Base-by-base conservation (phyloP, 2,113 vertebrate species). In the Rhadina sibilatrix region DNA sequence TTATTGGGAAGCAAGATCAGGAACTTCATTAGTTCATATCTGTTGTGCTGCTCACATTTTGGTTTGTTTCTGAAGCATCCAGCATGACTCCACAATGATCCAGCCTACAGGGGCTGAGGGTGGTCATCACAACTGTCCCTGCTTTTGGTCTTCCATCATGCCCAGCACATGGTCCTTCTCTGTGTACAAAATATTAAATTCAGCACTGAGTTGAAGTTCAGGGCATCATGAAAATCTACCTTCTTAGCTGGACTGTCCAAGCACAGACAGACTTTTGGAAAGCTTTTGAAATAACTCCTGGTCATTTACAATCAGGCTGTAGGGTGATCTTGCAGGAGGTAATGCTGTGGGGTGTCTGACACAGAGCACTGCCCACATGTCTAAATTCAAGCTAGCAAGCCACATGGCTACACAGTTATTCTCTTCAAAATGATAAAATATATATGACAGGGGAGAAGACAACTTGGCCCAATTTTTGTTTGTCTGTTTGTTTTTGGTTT, bases 291-390 rank as follows among this genome's bases (percentile, higher is more conserved):
- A 14, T n/a, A 57, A 22, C 2, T 8, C 4, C 10, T 9, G 4
- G 9, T 6, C n/a, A 21, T 28, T 49, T 61, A 65, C 54, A 52
- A 21, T 35, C 16, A 69, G 63, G 12, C 21, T 80, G 27, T 24
- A 60, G 10, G 27, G 15, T 81, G 37, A 12, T 38, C 1, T 0
- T 57, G 69, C 6, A 61, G 46, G 40, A 77, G 19, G 28, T 20
- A 19, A 44, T 5, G 10, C 10, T 46, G 12, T 15, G 2, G 1
- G 28, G 5, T 54, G 9, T 31, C 19, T 49, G 52, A 8, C n/a
- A 59, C 1, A 8, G 12, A 2, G 0, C 1, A 0, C 25, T 90
- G 30, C 38, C 57, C 25, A n/a, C 18, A n/a, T 1, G 0, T 8
- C 11, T 33, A 42, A 76, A 52, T 20, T 56, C 11, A n/a, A 77